Conservation (phyloP, 2,113 vertebrate genomes). For the Heterochromis multidens region DNA sequence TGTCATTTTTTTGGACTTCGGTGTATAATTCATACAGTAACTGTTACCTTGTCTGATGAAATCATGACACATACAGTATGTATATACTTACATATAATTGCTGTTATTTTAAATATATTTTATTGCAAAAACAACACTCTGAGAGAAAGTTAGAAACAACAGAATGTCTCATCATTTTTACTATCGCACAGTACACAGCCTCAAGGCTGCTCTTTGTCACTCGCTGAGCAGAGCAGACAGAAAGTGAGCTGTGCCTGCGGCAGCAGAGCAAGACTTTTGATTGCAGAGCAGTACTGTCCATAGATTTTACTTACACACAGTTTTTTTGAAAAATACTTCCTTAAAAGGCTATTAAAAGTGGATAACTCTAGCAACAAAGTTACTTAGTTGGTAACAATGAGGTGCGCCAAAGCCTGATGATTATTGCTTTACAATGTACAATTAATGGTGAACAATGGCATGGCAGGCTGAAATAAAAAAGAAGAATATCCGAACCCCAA, state of each 20-base stretch:
- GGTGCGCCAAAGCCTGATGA: background rate
- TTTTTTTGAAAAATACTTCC: background rate
- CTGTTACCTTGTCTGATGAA: background rate
- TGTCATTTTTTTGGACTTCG: background rate
- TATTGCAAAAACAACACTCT: background rate
- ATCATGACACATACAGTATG: background rate
- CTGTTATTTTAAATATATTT: background rate
- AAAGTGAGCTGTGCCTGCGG: background rate
- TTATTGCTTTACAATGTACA: background rate
- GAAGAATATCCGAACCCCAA: background rate
- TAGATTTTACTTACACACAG: background rate
- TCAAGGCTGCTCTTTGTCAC: background rate
- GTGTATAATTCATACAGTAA: background rate
- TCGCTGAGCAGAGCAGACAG: background rate
- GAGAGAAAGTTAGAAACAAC: background rate
- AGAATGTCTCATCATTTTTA: background rate
- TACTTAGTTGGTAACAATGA: background rate
- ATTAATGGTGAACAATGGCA: background rate
- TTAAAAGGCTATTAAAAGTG: background rate
- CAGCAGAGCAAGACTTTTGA: background rate
- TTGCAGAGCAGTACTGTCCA: background rate
- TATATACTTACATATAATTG: background rate
- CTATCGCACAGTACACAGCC: background rate
- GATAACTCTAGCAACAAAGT: background rate
- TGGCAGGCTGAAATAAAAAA: background rate